Conservation (phyloP, 2,113 vertebrate species). For the Psilopsiagon aymara region DNA sequence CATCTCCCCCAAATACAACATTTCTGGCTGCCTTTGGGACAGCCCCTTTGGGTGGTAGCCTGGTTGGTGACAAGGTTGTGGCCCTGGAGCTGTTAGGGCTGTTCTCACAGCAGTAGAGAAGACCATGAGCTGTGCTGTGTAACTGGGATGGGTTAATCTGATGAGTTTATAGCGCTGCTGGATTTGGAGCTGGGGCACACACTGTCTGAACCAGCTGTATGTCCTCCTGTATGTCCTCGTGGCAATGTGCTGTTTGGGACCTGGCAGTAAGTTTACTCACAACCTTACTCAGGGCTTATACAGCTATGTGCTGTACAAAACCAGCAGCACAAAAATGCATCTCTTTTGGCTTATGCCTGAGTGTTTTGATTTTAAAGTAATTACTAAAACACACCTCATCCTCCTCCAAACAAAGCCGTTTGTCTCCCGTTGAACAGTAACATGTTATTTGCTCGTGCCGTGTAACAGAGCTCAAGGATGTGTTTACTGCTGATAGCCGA, state of each 20-base stretch:
- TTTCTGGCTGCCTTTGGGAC: background rate
- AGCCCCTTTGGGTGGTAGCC: background rate
- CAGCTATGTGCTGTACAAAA: background rate
- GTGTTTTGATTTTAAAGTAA: conserved; percentile 2
- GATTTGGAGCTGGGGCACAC: background rate
- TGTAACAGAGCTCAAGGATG: conserved; percentile 36
- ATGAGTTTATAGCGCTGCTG: background rate
- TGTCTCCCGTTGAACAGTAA: conserved; percentile 58
- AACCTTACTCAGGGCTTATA: background rate
- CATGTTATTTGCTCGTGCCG: conserved; percentile 38
- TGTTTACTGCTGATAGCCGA: conserved; percentile 29
- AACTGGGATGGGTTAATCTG: background rate
- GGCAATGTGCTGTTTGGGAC: background rate
- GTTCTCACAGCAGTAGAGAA: background rate
- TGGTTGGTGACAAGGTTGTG: background rate
- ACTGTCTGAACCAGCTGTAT: background rate
- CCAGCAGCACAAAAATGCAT: background rate
- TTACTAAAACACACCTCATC: background rate
- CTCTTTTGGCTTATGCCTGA: background rate
- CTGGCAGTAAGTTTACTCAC: background rate
- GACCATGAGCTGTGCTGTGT: background rate
- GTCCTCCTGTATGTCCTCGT: background rate
- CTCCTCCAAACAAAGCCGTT: background rate
- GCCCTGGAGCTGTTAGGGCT: background rate
- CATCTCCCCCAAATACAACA: background rate